A percentile compares a stretch with the other conserved stretches of the same genome.
Evolutionary conservation across 2,113 vertebrate genomes (phyloP).

Genomic region (Gadus chalcogrammus): DNA sequence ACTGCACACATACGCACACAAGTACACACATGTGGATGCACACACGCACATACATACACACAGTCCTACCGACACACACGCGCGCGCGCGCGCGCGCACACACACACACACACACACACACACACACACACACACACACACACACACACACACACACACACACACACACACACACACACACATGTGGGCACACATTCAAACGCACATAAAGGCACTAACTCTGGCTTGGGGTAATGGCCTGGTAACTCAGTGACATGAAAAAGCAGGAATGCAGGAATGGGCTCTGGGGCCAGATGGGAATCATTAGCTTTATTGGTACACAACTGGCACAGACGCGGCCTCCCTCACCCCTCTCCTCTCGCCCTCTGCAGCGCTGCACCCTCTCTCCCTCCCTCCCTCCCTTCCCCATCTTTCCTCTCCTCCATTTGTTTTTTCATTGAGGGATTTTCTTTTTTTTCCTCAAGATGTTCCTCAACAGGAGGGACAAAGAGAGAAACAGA

Average conservation of each 20-base stretch:
- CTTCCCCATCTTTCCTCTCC: slow-evolving; percentile 29
- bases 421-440: slow-evolving; percentile 29
- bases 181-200: neutral
- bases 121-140: neutral
- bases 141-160: neutral
- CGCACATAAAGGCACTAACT: neutral
- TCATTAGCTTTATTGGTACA: slow-evolving; percentile 67
- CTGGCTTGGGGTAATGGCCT: slow-evolving; percentile 31
- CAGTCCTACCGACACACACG: too few species aligned
- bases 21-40: slow-evolving; percentile 1
- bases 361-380: slow-evolving; percentile 3
- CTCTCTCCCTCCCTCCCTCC: neutral
- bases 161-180: neutral
- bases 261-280: slow-evolving; percentile 52
- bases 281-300: slow-evolving; percentile 52
- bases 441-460: slow-evolving; percentile 30
- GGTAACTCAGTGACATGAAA: slow-evolving; percentile 50
- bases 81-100: too few species aligned
- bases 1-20: neutral
- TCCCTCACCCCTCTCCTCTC: slow-evolving; percentile 8
- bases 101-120: neutral
- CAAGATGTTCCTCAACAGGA: neutral
- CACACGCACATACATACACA: neutral
- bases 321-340: slow-evolving; percentile 47
- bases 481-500: neutral